phyloP scores from a whole-genome alignment of 2,888 invertebrate genomes.

The Tuta absoluta region DNA sequence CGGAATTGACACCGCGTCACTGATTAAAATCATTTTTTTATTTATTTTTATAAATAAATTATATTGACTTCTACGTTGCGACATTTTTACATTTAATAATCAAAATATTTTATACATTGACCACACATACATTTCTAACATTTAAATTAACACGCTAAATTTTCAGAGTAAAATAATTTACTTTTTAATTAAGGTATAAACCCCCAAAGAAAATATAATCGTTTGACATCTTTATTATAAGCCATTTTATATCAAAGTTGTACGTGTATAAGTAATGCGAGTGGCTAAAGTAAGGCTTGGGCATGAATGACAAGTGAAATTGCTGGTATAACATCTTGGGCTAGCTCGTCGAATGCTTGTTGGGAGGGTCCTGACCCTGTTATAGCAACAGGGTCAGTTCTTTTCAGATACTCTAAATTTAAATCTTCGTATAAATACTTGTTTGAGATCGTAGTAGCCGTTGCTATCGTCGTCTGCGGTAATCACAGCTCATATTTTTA shows the following conservation, averaged over 20 bases:
- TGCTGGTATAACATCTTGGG: background rate
- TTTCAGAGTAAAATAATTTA: background rate
- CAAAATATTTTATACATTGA: background rate
- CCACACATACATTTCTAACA: background rate
- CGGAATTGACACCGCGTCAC: background rate
- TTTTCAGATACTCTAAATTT: no score
- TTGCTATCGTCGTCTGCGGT: background rate
- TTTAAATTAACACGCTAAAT: background rate
- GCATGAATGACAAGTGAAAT: background rate
- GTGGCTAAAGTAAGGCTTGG: background rate
- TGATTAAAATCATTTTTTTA: background rate
- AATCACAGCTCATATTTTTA: background rate
- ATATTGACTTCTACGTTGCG: conserved; percentile 1
- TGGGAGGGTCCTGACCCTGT: background rate
- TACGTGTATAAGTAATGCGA: background rate
- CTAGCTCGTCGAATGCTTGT: background rate
- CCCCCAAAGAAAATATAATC: conserved; percentile 9
- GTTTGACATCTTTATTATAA: conserved; percentile 13
- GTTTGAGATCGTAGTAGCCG: background rate
- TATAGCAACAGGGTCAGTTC: no score
- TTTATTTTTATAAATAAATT: background rate
- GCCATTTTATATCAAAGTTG: background rate
- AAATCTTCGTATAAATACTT: no score
- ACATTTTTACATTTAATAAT: background rate
- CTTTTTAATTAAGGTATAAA: background rate